Conservation (phyloP, 1,140 invertebrate species). For the Trichonephila clavata region DNA sequence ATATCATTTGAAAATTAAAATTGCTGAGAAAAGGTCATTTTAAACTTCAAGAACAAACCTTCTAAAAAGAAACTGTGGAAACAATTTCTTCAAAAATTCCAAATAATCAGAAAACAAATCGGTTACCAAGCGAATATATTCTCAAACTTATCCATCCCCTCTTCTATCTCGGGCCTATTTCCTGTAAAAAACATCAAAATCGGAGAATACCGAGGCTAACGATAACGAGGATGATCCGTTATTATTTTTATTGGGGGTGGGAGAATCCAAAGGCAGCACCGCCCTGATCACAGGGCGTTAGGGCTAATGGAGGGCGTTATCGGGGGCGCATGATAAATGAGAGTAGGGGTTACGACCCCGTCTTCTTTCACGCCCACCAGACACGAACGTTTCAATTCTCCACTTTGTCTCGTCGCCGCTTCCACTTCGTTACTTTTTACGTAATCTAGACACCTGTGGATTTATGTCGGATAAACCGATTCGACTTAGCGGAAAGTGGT, state of each 20-base stretch:
- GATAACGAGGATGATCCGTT: constrained; percentile 17
- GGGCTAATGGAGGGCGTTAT: constrained; percentile 65
- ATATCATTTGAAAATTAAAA: no score
- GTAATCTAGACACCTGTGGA: constrained; percentile 9
- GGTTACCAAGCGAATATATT: no score
- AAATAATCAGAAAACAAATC: no score
- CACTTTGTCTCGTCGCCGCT: neutral
- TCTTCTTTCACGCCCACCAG: constrained; percentile 46
- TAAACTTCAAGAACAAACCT: no score
- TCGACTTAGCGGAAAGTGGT: neutral
- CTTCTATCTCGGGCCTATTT: neutral
- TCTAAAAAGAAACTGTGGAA: no score
- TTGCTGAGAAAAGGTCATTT: no score
- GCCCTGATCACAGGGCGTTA: constrained; percentile 47
- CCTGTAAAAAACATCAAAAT: neutral
- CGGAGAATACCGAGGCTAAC: neutral
- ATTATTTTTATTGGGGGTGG: constrained; percentile 26
- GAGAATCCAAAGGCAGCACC: neutral
- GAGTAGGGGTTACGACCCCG: constrained; percentile 24
- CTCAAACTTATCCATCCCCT: no score
- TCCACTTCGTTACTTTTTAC: neutral
- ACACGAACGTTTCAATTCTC: constrained; percentile 42
- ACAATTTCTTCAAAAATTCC: no score
- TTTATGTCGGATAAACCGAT: neutral
- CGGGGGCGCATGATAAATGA: constrained; percentile 41